Percentiles rank a stretch among this genome's conserved stretches.
Evolutionary conservation across 2,797 vertebrate species (phyloP).

Genomic region (Clarias platycephalus): DNA sequence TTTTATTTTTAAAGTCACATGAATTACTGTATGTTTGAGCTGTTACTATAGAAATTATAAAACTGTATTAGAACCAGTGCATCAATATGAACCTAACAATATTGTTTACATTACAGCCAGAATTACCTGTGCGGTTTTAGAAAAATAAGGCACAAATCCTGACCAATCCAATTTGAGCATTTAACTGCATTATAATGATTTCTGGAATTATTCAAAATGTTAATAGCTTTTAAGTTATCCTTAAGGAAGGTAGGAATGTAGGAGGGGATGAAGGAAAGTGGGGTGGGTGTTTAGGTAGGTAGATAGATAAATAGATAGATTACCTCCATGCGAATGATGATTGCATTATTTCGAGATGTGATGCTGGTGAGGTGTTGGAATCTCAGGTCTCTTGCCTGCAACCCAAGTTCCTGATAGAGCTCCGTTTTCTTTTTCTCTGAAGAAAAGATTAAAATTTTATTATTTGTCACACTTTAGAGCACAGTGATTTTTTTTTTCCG

Average conservation of each 20-base stretch:
- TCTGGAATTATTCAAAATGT: background rate
- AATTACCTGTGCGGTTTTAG: background rate
- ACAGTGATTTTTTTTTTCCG: no score
- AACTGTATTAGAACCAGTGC: background rate
- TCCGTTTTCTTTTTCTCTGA: conserved; percentile 95
- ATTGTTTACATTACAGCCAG: background rate
- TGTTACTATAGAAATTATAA: background rate
- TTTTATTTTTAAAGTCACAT: no score
- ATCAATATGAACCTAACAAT: background rate
- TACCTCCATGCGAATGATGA: conserved; percentile 96
- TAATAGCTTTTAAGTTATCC: no score
- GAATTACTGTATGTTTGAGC: background rate
- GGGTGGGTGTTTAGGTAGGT: no score
- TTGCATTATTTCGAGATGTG: conserved; percentile 87
- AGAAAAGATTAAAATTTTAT: conserved; percentile 3
- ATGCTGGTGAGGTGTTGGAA: conserved; percentile 93
- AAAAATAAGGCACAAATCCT: background rate
- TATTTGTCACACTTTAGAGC: no score
- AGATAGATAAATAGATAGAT: background rate
- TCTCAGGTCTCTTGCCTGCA: conserved; percentile 92
- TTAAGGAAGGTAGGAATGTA: no score
- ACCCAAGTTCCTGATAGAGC: conserved; percentile 89
- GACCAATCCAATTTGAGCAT: background rate
- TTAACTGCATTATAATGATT: background rate
- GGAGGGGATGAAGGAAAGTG: no score